Base-by-base conservation (phyloP, 2,888 invertebrate genomes). In the Lasiommata megera region DNA sequence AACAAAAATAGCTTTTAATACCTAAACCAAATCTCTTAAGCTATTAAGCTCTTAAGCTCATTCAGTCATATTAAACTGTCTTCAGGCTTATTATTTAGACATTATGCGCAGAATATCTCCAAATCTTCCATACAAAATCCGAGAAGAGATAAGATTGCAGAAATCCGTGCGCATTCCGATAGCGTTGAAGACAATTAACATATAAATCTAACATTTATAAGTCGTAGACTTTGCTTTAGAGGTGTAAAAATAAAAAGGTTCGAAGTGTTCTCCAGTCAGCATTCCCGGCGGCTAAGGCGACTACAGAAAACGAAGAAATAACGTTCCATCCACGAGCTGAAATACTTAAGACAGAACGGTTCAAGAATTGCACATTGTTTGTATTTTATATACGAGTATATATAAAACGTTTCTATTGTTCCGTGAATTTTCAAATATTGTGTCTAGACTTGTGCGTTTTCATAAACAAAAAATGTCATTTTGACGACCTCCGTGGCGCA, bases 261-360 rank as follows among this genome's bases (percentile, higher is more conserved):
- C 65, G 59, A 68, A 74, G 69, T 67, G 67, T 71, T 70, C 71
- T 65, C 67, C 77, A 72, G 78, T 77, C 79, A 74, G 73, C 73
- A 71, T 75, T 76, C 74, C 74, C 77, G 72, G 69, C 76, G 77
- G 79, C 73, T 72, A 73, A 76, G 74, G 77, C 80, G 80, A 78
- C 77, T 75, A 71, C 72, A 74, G 77, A 86, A 88, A 85, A 84
- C 76, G 80, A 84, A 76, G 69, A 82, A 85, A 83, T 75, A 77
- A 74, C 71, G 76, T 78, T 80, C 80, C 76, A 74, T 71, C 67
- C 71, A 74, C 77, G 72, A 73, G 76, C 80, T 77, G 74, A 80
- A 78, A 77, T 79, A 78, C 76, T 83, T 78, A 76, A 78, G 72
- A 69, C 66, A 64, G 73, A 77, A 82, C 78, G 76, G 74, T 81